Evolutionary conservation across 2,888 invertebrate genomes (phyloP).

Genomic region (Eurytoma californica): DNA sequence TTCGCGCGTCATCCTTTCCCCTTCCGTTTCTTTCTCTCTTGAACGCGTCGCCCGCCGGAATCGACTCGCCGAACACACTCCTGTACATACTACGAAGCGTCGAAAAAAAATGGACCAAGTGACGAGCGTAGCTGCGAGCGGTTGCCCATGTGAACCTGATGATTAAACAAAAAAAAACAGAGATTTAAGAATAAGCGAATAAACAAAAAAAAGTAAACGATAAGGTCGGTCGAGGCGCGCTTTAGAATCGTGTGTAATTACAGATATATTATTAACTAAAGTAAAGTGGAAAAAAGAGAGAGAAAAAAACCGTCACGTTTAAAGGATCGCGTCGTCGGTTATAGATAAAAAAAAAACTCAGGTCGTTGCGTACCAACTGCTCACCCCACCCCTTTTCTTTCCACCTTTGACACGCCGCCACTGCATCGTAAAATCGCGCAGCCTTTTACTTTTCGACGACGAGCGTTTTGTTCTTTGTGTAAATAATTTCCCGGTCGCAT

Average conservation of each 20-base stretch:
- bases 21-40: constrained; percentile 25
- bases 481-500: background rate
- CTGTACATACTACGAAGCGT: constrained; percentile 53
- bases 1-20: constrained; percentile 14
- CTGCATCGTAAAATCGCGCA: too few species aligned
- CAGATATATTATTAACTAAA: constrained; percentile 66
- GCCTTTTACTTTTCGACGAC: too few species aligned
- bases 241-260: constrained; percentile 65
- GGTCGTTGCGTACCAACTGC: constrained; percentile 24
- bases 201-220: constrained; percentile 57
- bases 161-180: constrained; percentile 25
- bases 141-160: constrained; percentile 21
- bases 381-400: constrained; percentile 5
- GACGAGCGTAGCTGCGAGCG: constrained; percentile 41
- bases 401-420: background rate
- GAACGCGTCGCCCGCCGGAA: constrained; percentile 6
- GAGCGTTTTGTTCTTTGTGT: too few species aligned
- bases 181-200: constrained; percentile 55
- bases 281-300: too few species aligned
- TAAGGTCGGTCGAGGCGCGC: constrained; percentile 56
- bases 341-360: background rate
- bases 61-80: constrained; percentile 33
- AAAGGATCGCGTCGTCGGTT: constrained; percentile 50
- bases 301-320: constrained; percentile 61
- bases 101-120: constrained; percentile 56